Evolutionary conservation across 2,888 invertebrate genomes (phyloP), one percentile per base, ranked within the genome.

Genomic region (Andricus curvator): DNA sequence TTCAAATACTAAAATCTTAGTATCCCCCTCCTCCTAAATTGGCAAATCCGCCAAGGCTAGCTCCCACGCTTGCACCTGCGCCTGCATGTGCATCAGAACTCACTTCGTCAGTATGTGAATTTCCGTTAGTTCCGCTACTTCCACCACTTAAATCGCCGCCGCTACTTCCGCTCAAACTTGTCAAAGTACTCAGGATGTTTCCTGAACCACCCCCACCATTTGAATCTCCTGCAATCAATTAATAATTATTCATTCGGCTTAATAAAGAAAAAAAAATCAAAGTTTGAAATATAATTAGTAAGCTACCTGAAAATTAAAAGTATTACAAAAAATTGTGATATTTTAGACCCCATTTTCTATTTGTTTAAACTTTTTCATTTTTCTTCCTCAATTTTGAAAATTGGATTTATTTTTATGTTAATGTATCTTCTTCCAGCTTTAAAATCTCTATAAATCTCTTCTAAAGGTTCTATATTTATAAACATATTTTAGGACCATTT

Each of bases 141-240:
- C 80, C 85, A 41, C 86, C 81, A 68, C 48, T 68, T 44, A 22
- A 48, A 20, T 44, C 48, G 81, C 44, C 48, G 81, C 87, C 84
- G 80, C 86, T 84, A 70, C 84, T 82, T 44, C 83, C 81, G 33
- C 87, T 84, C n/a, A 84, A 82, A 74, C 83, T 83, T 77, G 79
- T 77, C 77, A 85, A 56, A 60, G 84, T 81, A 29, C 83, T 82
- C 29, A 85, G 80, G 56, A 85, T 80, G 78, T 82, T 82, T 66
- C 87, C 93, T 83, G 94, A 94, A 86, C 94, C 93, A 86, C 94
- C 94, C 79, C 93, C 93, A 77, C 94, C 93, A 41, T 93, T 91
- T 22, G 84, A 82, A 62, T 80, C 64, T 80, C 83, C 83, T 85
- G 33, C 48, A 56, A 64, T 41, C 51, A 17, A 76, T 22, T 4